A percentile compares a stretch with the other conserved stretches of the same genome.
These are phyloP conservation scores for Phytoseiulus persimilis DNA, from an alignment of 2,888 invertebrate species.

Conservation along the genomic window DNA sequence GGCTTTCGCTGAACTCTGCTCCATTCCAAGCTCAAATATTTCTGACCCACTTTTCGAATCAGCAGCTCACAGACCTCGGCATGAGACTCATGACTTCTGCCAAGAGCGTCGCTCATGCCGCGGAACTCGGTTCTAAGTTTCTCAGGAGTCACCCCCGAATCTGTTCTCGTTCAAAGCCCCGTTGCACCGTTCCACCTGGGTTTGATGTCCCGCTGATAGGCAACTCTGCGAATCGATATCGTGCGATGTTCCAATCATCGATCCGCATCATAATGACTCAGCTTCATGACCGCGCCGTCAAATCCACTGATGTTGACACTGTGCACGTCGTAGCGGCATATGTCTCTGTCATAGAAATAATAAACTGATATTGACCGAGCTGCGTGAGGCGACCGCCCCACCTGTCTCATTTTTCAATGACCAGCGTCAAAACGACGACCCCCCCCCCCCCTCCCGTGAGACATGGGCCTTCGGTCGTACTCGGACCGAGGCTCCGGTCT, in stretches of 20 bases:
- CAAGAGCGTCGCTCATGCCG: too few species aligned
- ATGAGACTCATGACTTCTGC: too few species aligned
- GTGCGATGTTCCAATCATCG: neutral
- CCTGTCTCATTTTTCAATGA: neutral
- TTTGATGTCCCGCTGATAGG: too few species aligned
- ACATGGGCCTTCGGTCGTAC: too few species aligned
- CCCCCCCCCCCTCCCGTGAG: too few species aligned
- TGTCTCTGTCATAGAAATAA: neutral
- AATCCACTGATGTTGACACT: neutral
- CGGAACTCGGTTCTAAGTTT: too few species aligned
- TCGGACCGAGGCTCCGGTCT: too few species aligned
- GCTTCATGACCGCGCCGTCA: neutral
- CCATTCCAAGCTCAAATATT: neutral
- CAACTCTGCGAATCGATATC: neutral
- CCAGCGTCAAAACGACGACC: neutral
- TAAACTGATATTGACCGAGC: neutral
- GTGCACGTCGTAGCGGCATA: neutral
- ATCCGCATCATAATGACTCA: neutral
- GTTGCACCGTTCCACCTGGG: too few species aligned
- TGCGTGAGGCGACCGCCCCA: neutral
- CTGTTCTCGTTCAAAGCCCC: too few species aligned
- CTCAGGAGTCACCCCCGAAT: too few species aligned
- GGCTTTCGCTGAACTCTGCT: neutral
- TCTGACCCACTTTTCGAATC: too few species aligned
- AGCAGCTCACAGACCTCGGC: too few species aligned